Percentiles rank a stretch among this genome's conserved stretches.
Conservation (phyloP, 2,113 vertebrate genomes). For the Shinisaurus crocodilurus region DNA sequence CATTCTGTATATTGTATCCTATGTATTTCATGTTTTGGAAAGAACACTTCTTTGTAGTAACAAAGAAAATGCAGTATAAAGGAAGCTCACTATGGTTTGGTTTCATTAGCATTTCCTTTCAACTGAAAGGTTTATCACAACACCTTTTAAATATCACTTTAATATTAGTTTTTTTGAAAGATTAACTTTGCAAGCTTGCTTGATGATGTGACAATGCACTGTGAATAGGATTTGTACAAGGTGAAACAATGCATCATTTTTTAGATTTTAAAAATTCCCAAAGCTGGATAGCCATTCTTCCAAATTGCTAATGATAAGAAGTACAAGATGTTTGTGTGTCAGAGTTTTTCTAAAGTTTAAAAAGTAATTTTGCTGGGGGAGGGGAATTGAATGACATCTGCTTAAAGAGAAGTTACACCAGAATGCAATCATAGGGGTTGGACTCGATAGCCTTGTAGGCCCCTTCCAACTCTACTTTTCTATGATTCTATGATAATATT, state of each 20-base stretch:
- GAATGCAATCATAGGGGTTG: neutral
- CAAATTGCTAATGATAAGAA: neutral
- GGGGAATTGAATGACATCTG: neutral
- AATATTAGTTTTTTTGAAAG: neutral
- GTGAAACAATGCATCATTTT: neutral
- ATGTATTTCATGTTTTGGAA: neutral
- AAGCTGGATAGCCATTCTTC: neutral
- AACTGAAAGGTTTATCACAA: slow-evolving; percentile 19
- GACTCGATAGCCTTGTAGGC: too few relatives aligned
- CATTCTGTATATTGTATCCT: neutral
- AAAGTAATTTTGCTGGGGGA: neutral
- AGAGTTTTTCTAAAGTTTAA: neutral
- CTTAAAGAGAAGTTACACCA: neutral
- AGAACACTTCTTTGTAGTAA: neutral
- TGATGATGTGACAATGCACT: neutral
- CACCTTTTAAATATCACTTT: neutral
- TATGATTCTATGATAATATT: too few relatives aligned
- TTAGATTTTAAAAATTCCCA: neutral
- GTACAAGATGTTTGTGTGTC: neutral
- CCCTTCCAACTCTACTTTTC: neutral
- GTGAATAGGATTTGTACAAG: neutral
- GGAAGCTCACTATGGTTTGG: neutral
- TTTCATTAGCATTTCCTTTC: slow-evolving; percentile 20
- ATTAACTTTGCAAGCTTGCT: neutral
- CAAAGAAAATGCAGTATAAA: neutral